phyloP scores from a whole-genome alignment of 2,797 vertebrate genomes.

The Cynodonichthys magdalenae region DNA sequence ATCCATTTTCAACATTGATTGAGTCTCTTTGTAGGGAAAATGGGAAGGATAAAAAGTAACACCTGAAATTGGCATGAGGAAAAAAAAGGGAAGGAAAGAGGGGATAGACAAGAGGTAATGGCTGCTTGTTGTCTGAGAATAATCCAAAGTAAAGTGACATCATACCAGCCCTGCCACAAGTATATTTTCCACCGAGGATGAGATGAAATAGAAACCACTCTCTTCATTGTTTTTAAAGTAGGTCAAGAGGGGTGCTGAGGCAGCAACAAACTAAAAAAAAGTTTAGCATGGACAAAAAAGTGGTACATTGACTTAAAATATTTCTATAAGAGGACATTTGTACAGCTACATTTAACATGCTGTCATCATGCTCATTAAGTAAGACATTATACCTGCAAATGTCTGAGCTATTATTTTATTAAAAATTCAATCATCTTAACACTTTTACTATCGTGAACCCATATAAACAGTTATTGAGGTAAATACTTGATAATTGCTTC shows the following conservation, averaged over 20 bases:
- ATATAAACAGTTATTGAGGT: neutral
- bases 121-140: constrained; percentile 49
- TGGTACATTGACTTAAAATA: neutral
- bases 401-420: neutral
- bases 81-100: constrained; percentile 14
- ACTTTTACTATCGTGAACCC: neutral
- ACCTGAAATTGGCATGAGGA: neutral
- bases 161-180: constrained; percentile 50
- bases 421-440: neutral
- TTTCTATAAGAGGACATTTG: neutral
- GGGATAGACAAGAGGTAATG: constrained; percentile 29
- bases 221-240: constrained; percentile 60
- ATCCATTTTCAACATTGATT: constrained; percentile 22
- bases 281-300: constrained; percentile 8
- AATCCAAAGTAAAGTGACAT: constrained; percentile 67
- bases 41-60: neutral
- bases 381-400: neutral
- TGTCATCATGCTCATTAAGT: too few relatives aligned
- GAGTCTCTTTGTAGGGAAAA: constrained; percentile 27
- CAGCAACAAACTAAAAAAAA: constrained; percentile 31
- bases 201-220: constrained; percentile 61
- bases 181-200: constrained; percentile 53
- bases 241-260: constrained; percentile 56
- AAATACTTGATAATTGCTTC: neutral
- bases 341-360: neutral